These are phyloP conservation scores for Benthosema pterotum DNA, from an alignment of 2,797 vertebrate genomes.

Conservation along the genomic window DNA sequence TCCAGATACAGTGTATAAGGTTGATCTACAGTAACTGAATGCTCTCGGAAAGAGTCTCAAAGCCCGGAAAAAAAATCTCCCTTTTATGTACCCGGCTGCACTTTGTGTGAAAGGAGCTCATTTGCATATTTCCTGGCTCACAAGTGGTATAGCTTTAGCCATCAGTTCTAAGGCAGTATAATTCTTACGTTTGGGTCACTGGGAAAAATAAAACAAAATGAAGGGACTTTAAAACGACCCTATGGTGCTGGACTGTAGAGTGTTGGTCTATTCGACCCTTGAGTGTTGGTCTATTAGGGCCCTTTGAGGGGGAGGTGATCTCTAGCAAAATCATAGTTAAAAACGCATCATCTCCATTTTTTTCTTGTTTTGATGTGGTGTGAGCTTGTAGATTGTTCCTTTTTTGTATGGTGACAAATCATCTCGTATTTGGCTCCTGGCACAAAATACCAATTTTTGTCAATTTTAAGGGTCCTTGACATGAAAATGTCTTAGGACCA, in stretches of 20 bases:
- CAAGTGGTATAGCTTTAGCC: constrained; percentile 8
- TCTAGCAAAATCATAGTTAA: too few relatives aligned
- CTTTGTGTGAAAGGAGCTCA: too few relatives aligned
- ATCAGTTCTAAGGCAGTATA: constrained; percentile 14
- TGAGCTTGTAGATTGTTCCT: too few relatives aligned
- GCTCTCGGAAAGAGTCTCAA: not conserved
- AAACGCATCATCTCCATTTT: too few relatives aligned
- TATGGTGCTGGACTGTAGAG: not conserved
- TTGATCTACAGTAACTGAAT: not conserved
- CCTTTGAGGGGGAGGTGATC: too few relatives aligned
- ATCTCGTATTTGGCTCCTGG: too few relatives aligned
- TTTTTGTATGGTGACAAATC: too few relatives aligned
- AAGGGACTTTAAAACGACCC: not conserved
- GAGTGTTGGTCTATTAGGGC: too few relatives aligned
- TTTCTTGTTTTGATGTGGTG: too few relatives aligned
- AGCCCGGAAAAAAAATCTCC: not conserved
- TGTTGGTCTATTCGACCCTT: not conserved
- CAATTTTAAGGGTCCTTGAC: too few relatives aligned
- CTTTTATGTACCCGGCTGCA: too few relatives aligned
- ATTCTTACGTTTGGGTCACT: not conserved
- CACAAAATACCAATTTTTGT: not conserved
- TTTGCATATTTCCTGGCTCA: not conserved
- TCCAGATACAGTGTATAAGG: not conserved
- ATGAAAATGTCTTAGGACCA: too few relatives aligned
- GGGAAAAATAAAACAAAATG: not conserved